A percentile compares a stretch with the other conserved stretches of the same genome.
phyloP scores from a whole-genome alignment of 2,113 vertebrate genomes.

The Tapirus terrestris region DNA sequence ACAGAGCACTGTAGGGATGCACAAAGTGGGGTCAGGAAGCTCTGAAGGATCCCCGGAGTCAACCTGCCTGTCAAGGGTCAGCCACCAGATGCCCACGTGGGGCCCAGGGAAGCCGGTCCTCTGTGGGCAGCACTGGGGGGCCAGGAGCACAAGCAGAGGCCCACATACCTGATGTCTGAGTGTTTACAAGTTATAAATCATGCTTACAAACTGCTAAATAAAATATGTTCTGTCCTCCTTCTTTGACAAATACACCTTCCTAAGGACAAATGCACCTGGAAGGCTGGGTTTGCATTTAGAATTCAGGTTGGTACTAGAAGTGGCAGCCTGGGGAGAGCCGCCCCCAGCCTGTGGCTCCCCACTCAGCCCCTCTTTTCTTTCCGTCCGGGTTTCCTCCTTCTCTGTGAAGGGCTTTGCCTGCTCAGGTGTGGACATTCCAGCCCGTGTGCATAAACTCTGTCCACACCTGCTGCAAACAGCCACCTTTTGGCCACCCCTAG shows the following conservation, averaged over 20 bases:
- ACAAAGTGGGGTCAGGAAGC: rapidly evolving
- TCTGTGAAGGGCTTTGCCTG: rapidly evolving
- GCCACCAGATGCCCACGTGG: not conserved
- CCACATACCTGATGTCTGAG: not conserved
- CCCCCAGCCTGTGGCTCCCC: not conserved
- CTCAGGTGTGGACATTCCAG: not conserved
- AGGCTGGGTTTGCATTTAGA: not conserved
- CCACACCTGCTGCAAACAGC: not conserved
- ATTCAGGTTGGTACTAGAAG: not conserved
- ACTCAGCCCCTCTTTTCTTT: not conserved
- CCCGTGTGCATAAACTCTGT: no score
- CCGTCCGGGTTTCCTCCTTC: not conserved
- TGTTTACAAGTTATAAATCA: conserved; percentile 56
- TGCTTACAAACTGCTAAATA: conserved; percentile 7
- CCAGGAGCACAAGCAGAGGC: not conserved
- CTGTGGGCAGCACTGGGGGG: not conserved
- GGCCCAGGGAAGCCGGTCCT: not conserved
- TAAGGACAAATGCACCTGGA: not conserved
- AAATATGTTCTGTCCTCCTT: not conserved
- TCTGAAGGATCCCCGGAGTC: not conserved
- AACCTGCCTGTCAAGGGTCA: not conserved
- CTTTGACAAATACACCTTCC: not conserved
- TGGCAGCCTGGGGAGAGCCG: rapidly evolving
- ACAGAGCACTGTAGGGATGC: not conserved
- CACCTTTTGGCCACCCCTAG: not conserved